Conservation (phyloP, 2,797 vertebrate genomes). For the Tympanoctomys barrerae region DNA sequence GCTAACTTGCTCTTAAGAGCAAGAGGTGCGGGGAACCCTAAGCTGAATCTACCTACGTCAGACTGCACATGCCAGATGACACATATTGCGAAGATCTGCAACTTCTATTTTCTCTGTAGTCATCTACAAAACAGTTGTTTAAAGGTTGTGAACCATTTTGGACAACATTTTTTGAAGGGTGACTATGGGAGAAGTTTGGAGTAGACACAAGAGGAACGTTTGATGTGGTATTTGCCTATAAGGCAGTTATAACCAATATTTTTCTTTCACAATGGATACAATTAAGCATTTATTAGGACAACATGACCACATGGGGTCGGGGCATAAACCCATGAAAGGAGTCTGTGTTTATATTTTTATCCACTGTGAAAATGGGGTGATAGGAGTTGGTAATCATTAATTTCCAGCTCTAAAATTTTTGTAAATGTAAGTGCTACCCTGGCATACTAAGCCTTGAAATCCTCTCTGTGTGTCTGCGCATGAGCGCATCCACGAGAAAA, state of each 20-base stretch:
- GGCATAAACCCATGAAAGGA: not conserved
- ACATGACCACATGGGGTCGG: not conserved
- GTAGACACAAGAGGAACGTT: too few species aligned
- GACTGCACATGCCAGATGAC: not conserved
- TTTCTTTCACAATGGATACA: not conserved
- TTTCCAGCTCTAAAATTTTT: conserved; percentile 46
- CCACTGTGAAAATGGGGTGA: not conserved
- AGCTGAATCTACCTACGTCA: conserved; percentile 26
- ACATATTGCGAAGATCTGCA: not conserved
- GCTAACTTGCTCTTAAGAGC: not conserved
- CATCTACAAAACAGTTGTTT: not conserved
- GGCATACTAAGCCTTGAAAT: not conserved
- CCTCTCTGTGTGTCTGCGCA: not conserved
- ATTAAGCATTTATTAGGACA: not conserved
- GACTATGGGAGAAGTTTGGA: not conserved
- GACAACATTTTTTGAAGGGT: not conserved
- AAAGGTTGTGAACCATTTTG: not conserved
- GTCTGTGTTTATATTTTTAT: not conserved
- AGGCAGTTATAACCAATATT: not conserved
- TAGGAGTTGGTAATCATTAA: not conserved
- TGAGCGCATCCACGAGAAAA: not conserved
- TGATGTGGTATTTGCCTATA: not conserved
- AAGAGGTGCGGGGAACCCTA: conserved; percentile 9
- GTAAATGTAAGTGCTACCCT: conserved; percentile 23
- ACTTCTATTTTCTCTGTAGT: conserved; percentile 17